A percentile compares a stretch with the other conserved stretches of the same genome.
phyloP scores from a whole-genome alignment of 2,888 invertebrate species.

The Aplocera efformata region DNA sequence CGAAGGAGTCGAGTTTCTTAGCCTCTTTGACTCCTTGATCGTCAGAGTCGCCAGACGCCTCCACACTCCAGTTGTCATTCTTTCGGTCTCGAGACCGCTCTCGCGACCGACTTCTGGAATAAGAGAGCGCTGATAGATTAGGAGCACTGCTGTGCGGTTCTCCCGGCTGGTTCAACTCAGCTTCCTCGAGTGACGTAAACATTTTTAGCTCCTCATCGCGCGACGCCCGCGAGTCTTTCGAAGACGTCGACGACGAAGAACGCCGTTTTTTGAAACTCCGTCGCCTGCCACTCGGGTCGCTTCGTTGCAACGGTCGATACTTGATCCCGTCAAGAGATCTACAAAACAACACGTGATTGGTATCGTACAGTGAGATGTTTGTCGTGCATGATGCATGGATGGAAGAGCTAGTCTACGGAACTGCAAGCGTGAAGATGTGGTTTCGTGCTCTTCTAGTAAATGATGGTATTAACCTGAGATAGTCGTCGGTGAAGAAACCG shows the following conservation, averaged over 20 bases:
- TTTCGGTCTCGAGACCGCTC: conserved; percentile 39
- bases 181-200: conserved; percentile 83
- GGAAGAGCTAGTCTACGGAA: conserved; percentile 48
- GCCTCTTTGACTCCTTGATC: conserved; percentile 51
- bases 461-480: conserved; percentile 74
- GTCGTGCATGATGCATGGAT: conserved; percentile 58
- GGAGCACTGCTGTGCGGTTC: conserved; percentile 65
- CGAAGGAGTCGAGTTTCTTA: conserved; percentile 64
- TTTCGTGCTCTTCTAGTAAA: conserved; percentile 44
- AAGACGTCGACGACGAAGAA: conserved; percentile 82
- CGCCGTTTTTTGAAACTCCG: conserved; percentile 81
- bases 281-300: conserved; percentile 82
- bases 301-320: conserved; percentile 80
- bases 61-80: conserved; percentile 54
- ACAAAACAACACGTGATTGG: conserved; percentile 74
- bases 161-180: conserved; percentile 73
- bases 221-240: conserved; percentile 81
- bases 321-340: conserved; percentile 84
- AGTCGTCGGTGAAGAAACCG: conserved; percentile 68
- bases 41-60: conserved; percentile 45
- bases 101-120: conserved; percentile 78
- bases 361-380: conserved; percentile 61
- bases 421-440: conserved; percentile 46
- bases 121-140: conserved; percentile 74
- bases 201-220: conserved; percentile 83